A percentile compares a stretch with the other conserved stretches of the same genome.
These are phyloP conservation scores for Pangasius djambal DNA, from an alignment of 2,797 vertebrate species.

Conservation along the genomic window DNA sequence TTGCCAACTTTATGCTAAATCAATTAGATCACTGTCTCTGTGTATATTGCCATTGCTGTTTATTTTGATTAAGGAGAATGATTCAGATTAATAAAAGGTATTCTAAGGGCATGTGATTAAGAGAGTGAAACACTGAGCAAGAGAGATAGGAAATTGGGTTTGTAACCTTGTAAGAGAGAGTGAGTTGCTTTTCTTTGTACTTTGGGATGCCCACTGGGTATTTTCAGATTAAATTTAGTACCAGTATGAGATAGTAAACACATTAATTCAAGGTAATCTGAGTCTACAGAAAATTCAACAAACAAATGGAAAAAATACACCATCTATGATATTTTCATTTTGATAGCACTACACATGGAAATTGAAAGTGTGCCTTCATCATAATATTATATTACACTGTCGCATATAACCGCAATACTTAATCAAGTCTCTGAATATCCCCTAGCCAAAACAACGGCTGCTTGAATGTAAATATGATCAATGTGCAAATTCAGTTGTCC, in stretches of 20 bases:
- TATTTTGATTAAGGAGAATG: constrained; percentile 45
- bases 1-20: constrained; percentile 58
- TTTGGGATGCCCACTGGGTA: constrained; percentile 22
- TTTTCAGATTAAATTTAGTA: constrained; percentile 30
- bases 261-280: constrained; percentile 27
- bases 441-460: constrained; percentile 41
- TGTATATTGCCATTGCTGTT: constrained; percentile 65
- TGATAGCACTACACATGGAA: constrained; percentile 30
- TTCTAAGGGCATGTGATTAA: constrained; percentile 1
- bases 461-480: constrained; percentile 49
- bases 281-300: constrained; percentile 32
- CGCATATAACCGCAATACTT: constrained; percentile 17
- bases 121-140: constrained; percentile 1
- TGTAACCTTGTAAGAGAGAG: constrained; percentile 34
- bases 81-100: constrained; percentile 46
- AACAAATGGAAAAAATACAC: constrained; percentile 12
- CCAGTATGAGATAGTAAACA: constrained; percentile 17
- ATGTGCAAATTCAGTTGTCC: constrained; percentile 44
- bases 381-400: constrained; percentile 37
- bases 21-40: constrained; percentile 67
- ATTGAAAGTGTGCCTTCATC: constrained; percentile 38
- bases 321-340: constrained; percentile 36
- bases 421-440: constrained; percentile 45
- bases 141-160: constrained; percentile 31
- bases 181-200: constrained; percentile 30